Evolutionary conservation across 2,888 invertebrate species (phyloP).

Genomic region (Zygogramma bicolorata): DNA sequence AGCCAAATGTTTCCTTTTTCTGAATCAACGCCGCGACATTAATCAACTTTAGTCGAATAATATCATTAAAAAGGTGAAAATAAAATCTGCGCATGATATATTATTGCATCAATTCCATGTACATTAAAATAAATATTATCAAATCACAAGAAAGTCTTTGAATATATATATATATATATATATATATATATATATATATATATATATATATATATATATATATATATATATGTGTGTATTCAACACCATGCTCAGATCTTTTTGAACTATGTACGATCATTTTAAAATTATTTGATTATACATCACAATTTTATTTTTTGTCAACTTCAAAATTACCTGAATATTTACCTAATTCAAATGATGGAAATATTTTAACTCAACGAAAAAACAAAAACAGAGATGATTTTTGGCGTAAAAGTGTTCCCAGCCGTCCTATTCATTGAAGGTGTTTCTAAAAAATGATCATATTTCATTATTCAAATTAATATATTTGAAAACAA

Average conservation of each 20-base stretch:
- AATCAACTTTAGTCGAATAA: conserved; percentile 26
- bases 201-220: no score
- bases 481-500: no score
- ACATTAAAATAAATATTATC: conserved; percentile 37
- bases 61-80: conserved; percentile 49
- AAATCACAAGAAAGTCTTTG: conserved; percentile 34
- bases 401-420: conserved; percentile 18
- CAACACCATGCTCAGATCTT: conserved; percentile 59
- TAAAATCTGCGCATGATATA: conserved; percentile 55
- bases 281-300: conserved; percentile 54
- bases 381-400: conserved; percentile 35
- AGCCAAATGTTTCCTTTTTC: neutral
- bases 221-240: no score
- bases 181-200: no score
- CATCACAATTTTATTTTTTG: conserved; percentile 44
- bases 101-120: conserved; percentile 42
- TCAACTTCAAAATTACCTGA: conserved; percentile 34
- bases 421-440: no score
- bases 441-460: no score
- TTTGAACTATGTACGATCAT: conserved; percentile 62
- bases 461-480: no score
- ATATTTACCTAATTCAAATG: conserved; percentile 54
- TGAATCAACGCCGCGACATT: neutral
- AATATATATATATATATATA: conserved; percentile 26
- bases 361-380: conserved; percentile 39